A percentile compares a stretch with the other conserved stretches of the same genome.
These are phyloP conservation scores for Sesamia nonagrioides DNA, from an alignment of 1,140 invertebrate species.

Conservation along the genomic window DNA sequence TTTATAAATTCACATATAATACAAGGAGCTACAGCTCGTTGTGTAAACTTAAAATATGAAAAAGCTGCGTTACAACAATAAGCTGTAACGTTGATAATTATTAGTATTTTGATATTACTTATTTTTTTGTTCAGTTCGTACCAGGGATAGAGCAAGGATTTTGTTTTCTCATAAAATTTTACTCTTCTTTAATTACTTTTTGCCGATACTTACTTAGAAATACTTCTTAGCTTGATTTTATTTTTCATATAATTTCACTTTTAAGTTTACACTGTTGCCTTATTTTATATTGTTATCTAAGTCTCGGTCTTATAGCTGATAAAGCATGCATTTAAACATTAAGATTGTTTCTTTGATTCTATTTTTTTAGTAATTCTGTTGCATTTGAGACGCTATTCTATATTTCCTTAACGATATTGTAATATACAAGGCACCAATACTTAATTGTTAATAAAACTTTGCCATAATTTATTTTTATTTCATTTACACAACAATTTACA, in stretches of 20 bases:
- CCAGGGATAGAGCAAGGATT: background rate
- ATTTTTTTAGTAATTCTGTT: constrained; percentile 22
- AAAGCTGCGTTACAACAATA: too few species aligned
- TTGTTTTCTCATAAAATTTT: background rate
- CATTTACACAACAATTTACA: background rate
- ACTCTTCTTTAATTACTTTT: background rate
- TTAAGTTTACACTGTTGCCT: constrained; percentile 25
- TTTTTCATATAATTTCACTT: background rate
- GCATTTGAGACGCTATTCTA: constrained; percentile 44
- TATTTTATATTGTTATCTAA: constrained; percentile 6
- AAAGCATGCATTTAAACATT: constrained; percentile 40
- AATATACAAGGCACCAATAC: constrained; percentile 67
- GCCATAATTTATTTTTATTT: constrained; percentile 41
- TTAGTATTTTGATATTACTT: background rate
- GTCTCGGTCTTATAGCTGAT: background rate
- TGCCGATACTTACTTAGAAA: background rate
- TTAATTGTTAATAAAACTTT: constrained; percentile 70
- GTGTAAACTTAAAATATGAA: constrained; percentile 14
- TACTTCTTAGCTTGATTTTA: background rate
- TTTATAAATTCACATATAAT: constrained; percentile 23
- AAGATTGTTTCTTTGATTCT: constrained; percentile 39
- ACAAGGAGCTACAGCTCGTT: too few species aligned
- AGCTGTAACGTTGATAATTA: background rate
- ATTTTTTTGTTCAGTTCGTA: background rate
- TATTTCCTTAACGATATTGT: constrained; percentile 51